Evolutionary conservation across 2,888 invertebrate species (phyloP), one percentile per base, ranked within the genome.

Genomic region (Agonopterix alstromeriana): DNA sequence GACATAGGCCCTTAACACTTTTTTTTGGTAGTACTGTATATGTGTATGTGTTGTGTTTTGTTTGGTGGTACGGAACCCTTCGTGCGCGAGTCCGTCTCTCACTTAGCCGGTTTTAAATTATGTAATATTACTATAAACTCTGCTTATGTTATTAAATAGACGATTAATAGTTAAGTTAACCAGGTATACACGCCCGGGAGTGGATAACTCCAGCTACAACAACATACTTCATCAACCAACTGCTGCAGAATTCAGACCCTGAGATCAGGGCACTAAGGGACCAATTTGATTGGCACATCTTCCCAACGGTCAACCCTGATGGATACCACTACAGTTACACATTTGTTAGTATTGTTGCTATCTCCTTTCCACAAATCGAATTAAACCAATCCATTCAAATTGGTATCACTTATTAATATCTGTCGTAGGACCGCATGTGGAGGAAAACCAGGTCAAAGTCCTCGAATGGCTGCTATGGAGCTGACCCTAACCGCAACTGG

Each of bases 401-500:
- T 38, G 38, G 9, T 38, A 10, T 10, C 38, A 38, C 9, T 38
- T 38, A 3, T 38, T n/a, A n/a, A n/a, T 38, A 7, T 17, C 4
- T n/a, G 11, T 42, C 48, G 12, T 60, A 93, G 92, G 90, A 94
- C 53, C 91, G 94, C 43, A 70, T 94, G 73, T 95, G 94, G 94
- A 88, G 94, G 42, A 94, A 94, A 70, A 94, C 93, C 0, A 78
- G 93, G 43, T 90, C 77, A 45, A 83, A 63, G 47, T 88, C 88
- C 36, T 66, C 70, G 4, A 61, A 54, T 0, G 60, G 70, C 9
- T 96, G 95, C 65, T 74, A 74, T 46, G 96, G 96, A 0, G 91
- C 92, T 8, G 96, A 96, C 70, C 92, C 94, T 0, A 96, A 96
- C 70, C 90, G 96, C 43, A 96, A 96, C 75, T 96, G 94, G 93